These are phyloP conservation scores for Helostoma temminkii DNA, from an alignment of 2,797 vertebrate species.

Conservation along the genomic window DNA sequence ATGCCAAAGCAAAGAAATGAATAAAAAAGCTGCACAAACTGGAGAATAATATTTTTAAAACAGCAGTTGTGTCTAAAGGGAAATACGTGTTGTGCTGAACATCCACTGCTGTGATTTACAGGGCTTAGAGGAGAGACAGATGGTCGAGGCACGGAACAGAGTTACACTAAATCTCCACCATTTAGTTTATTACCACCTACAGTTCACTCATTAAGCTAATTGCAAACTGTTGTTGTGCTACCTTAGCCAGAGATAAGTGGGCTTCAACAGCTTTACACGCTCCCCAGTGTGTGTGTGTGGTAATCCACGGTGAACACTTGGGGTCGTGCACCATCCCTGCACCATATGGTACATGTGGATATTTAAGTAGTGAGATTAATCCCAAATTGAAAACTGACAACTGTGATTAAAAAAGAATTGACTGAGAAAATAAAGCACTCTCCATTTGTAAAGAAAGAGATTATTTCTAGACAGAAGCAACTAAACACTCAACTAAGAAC, in stretches of 20 bases:
- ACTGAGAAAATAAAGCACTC: conserved; percentile 17
- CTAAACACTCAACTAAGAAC: too few species aligned
- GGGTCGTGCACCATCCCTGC: conserved; percentile 31
- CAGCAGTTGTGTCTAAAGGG: too few species aligned
- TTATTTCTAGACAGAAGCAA: neutral
- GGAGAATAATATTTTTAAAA: neutral
- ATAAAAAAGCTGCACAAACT: neutral
- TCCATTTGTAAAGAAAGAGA: conserved; percentile 38
- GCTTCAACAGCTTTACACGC: conserved; percentile 19
- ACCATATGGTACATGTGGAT: conserved; percentile 74
- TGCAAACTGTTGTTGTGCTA: conserved; percentile 54
- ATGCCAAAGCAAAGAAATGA: neutral
- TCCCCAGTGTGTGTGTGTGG: conserved; percentile 16
- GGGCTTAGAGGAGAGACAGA: conserved; percentile 74
- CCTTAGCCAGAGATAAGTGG: conserved; percentile 64
- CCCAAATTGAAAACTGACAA: conserved; percentile 64
- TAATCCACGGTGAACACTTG: conserved; percentile 57
- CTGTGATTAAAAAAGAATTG: conserved; percentile 38
- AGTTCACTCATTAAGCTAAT: conserved; percentile 78
- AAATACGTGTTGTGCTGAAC: neutral
- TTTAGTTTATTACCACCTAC: conserved; percentile 69
- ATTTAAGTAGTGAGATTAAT: conserved; percentile 69
- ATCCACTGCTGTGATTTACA: conserved; percentile 27
- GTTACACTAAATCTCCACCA: conserved; percentile 68
- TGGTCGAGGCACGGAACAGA: conserved; percentile 60